Conservation (phyloP, 2,888 invertebrate genomes). For the Synanthedon andrenaeformis region DNA sequence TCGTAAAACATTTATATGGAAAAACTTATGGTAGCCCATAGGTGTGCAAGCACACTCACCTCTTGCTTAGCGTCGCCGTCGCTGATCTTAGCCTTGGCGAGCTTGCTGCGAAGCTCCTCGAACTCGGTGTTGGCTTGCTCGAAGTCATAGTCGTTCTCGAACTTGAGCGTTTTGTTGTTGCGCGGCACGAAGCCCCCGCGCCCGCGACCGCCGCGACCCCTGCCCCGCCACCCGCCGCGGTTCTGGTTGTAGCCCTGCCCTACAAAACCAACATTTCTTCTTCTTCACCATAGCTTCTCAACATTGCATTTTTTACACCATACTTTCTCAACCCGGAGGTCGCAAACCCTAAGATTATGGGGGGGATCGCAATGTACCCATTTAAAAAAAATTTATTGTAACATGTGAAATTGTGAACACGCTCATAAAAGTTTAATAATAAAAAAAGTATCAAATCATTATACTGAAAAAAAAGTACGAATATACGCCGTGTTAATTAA, state of each 20-base stretch:
- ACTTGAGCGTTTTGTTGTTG: constrained; percentile 83
- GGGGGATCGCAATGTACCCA: no score
- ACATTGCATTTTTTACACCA: no score
- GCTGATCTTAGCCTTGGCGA: constrained; percentile 85
- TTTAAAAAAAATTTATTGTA: no score
- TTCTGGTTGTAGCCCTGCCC: constrained; percentile 62
- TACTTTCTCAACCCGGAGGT: not conserved
- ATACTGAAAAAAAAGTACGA: no score
- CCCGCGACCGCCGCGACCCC: constrained; percentile 52
- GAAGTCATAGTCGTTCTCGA: constrained; percentile 98
- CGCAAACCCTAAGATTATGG: no score
- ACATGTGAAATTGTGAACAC: no score
- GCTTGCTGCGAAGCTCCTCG: constrained; percentile 87
- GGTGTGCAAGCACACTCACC: constrained; percentile 21
- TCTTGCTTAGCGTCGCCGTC: constrained; percentile 68
- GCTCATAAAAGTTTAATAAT: not conserved
- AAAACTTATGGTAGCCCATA: no score
- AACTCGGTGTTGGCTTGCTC: constrained; percentile 98
- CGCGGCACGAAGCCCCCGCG: constrained; percentile 58
- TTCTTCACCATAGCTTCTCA: not conserved
- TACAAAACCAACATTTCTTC: constrained; percentile 8
- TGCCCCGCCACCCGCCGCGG: constrained; percentile 60
- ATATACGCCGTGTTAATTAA: no score
- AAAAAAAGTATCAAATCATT: no score
- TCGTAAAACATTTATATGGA: no score